Evolutionary conservation across 2,113 vertebrate species (phyloP).

Genomic region (Empidonax traillii): DNA sequence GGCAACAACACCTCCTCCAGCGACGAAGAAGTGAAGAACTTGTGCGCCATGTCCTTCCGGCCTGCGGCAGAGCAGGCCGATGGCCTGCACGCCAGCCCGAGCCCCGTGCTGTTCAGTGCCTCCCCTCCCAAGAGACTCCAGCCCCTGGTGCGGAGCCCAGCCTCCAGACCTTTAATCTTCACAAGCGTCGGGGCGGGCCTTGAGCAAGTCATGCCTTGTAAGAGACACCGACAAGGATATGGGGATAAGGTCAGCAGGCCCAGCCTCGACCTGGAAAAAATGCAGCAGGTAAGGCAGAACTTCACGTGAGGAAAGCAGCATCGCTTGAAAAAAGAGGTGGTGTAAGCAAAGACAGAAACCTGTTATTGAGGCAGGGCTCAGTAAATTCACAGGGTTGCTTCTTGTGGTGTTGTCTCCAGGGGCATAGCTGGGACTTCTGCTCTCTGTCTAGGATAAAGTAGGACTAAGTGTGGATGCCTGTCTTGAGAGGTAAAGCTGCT

Average conservation of each 20-base stretch:
- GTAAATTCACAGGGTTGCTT: not conserved
- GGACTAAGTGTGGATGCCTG: not conserved
- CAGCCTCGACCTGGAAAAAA: slow-evolving; percentile 91
- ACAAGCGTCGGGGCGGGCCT: slow-evolving; percentile 70
- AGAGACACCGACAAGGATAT: slow-evolving; percentile 81
- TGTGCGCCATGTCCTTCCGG: slow-evolving; percentile 72
- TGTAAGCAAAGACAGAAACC: not conserved
- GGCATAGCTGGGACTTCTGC: not conserved
- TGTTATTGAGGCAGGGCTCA: not conserved
- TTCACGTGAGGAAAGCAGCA: not conserved
- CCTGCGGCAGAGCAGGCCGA: slow-evolving; percentile 44
- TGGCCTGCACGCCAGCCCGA: slow-evolving; percentile 72
- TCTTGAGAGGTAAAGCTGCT: not conserved
- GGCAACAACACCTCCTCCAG: slow-evolving; percentile 85
- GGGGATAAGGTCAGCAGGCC: slow-evolving; percentile 81
- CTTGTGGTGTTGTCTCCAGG: not conserved
- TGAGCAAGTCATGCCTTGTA: slow-evolving; percentile 86
- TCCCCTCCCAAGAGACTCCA: slow-evolving; percentile 87
- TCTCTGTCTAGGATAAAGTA: not conserved
- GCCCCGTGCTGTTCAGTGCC: slow-evolving; percentile 88
- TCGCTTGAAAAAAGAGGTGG: not conserved
- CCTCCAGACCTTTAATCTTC: slow-evolving; percentile 80
- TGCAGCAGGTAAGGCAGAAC: slow-evolving; percentile 86
- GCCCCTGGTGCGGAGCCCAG: slow-evolving; percentile 74
- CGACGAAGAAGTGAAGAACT: slow-evolving; percentile 89